Conservation (phyloP, 1,140 invertebrate genomes). For the Asbolus verrucosus region DNA sequence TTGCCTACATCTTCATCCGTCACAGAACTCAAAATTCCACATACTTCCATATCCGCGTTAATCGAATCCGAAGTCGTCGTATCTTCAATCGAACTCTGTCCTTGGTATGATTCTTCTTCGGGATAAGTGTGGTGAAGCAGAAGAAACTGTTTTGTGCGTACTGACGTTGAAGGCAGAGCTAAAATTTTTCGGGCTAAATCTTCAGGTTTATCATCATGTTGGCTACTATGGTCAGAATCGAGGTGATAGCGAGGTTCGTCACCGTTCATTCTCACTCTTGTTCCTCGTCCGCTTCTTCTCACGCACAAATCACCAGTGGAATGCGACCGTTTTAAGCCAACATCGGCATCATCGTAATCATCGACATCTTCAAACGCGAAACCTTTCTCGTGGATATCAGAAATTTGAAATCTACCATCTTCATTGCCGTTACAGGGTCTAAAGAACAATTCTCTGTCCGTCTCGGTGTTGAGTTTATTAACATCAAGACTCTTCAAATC, state of each 20-base stretch:
- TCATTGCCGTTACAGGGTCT: conserved; percentile 63
- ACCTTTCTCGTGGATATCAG: conserved; percentile 68
- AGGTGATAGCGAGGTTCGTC: conserved; percentile 66
- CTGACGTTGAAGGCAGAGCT: conserved; percentile 59
- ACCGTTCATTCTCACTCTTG: conserved; percentile 57
- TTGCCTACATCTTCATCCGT: conserved; percentile 59
- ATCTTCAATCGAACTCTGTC: conserved; percentile 66
- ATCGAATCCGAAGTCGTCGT: conserved; percentile 67
- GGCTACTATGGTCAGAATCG: conserved; percentile 68
- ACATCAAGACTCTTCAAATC: conserved; percentile 61
- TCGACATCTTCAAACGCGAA: conserved; percentile 64
- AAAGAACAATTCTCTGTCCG: conserved; percentile 59
- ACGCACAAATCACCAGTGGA: conserved; percentile 68
- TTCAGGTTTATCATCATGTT: conserved; percentile 68
- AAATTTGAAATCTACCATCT: conserved; percentile 69
- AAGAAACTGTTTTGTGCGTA: conserved; percentile 61
- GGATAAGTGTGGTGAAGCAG: conserved; percentile 60
- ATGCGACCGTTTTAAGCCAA: conserved; percentile 65
- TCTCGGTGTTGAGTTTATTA: conserved; percentile 52
- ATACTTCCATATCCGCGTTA: conserved; percentile 67
- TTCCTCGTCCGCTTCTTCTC: conserved; percentile 57
- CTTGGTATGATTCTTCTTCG: conserved; percentile 63
- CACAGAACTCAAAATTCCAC: conserved; percentile 64
- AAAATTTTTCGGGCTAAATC: conserved; percentile 63
- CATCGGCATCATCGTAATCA: conserved; percentile 61